Base-by-base conservation (phyloP, 2,113 vertebrate species). In the Hassar affinis region DNA sequence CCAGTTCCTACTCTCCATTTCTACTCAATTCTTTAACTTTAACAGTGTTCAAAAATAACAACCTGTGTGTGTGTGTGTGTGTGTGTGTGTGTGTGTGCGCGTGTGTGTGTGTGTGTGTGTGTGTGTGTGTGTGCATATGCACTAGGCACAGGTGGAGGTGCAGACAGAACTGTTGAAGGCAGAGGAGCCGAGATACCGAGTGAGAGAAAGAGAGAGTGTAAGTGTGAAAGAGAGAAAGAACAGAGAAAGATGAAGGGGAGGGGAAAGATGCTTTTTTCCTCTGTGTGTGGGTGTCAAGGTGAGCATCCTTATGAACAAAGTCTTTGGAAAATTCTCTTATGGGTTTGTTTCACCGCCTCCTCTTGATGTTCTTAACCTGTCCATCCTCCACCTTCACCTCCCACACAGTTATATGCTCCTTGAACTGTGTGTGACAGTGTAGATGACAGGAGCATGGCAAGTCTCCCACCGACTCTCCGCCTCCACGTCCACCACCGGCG, bases 371-470 rank as follows among this genome's bases (percentile, higher is more conserved):
- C 66, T 78, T 82, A 80, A 78, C 74, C 25, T 45, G 57, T 54
- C 74, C 64, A 71, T 42, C 27, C 20, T 72, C 72, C 61, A 15
- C 82, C 35, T 69, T 75, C 52, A 42, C 38, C 61, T 77, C 85
- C 77, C 64, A 78, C 81, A 80, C 80, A 17, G 80, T 56, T 64
- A 64, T 75, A 57, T 25, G 4, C 20, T 22, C 51, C 47, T 68
- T 81, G 38, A 38, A 30, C 10, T 75, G 45, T 81, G 47, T 74
- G 56, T 71, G 81, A 74, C 68, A 42, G 33, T 74, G 77, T 56
- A 57, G 82, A 84, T 91, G 90, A 90, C 89, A 85, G 83, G 64
- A 84, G 86, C 88, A 42, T n/a, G 66, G 88, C 90, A 88, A 82
- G 85, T 85, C 88, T 91, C 86, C 84, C 64, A 56, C 87, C 87